Evolutionary conservation across 2,797 vertebrate species (phyloP), one percentile per base, ranked within the genome.

Genomic region (Phoeniculus purpureus): DNA sequence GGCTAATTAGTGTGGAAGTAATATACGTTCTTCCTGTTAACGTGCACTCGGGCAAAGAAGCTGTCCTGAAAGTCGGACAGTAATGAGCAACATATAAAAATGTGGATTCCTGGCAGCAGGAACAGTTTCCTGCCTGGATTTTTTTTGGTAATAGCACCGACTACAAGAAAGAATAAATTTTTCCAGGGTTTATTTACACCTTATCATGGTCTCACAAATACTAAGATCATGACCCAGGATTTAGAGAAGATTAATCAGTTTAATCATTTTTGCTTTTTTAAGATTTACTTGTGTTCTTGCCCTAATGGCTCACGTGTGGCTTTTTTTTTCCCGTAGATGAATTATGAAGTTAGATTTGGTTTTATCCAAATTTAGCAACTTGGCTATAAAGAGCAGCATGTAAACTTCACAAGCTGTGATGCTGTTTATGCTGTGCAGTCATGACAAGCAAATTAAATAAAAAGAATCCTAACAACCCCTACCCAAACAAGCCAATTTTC

Each of bases 161-260:
- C 23, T 27, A 32, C 34, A 81, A 75, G 19, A 82, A 72, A 88
- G 59, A 21, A 62, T 23, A 79, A 62, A 58, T 52, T 75, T 87
- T 91, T 6, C 17, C 60, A 81, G 51, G 67, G 56, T 89, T 92
- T 92, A 89, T 79, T 95, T 93, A 85, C 61, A 70, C 12, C 20
- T 91, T 17, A 59, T 91, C 54, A 47, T 25, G 18, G 12, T 87
- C 14, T 83, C 84, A 70, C 56, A 87, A 91, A 66, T 81, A 85
- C 82, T 58, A 82, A 90, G 15, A 66, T 1, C 29, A 61, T 54
- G 50, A 81, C 31, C 40, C 72, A 67, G 1, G 60, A 74, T 74
- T 94, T 74, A 84, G 81, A 86, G 11, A 84, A 66, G 48, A 90
- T 70, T 85, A 89, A 78, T 85, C 55, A 61, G 9, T 74, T 81